Evolutionary conservation across 2,797 vertebrate species (phyloP).

Genomic region (Chelonia mydas): DNA sequence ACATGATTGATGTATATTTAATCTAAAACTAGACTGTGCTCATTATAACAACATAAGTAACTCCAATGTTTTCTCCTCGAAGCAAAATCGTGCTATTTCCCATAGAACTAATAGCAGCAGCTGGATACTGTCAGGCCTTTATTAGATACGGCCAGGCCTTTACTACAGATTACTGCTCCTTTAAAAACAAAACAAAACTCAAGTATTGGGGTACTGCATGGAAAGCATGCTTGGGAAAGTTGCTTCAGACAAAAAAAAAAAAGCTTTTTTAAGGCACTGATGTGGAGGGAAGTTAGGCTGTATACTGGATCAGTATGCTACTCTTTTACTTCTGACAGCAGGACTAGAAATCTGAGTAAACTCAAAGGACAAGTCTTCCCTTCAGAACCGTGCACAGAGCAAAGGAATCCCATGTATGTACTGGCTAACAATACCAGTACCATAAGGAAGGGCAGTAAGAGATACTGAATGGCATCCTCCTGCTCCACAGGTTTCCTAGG

Average conservation of each 20-base stretch:
- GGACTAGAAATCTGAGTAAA: background rate
- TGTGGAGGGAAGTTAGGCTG: constrained; percentile 2
- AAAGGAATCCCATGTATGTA: background rate
- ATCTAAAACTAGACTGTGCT: constrained; percentile 30
- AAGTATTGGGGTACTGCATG: constrained; percentile 17
- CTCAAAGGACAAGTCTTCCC: constrained; percentile 19
- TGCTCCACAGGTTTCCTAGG: background rate
- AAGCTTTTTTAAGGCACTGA: background rate
- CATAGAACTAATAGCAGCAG: constrained; percentile 65
- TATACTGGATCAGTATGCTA: constrained; percentile 24
- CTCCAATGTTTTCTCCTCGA: constrained; percentile 40
- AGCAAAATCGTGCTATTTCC: constrained; percentile 48
- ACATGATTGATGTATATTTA: constrained; percentile 52
- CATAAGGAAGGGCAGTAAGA: constrained; percentile 38
- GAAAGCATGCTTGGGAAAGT: constrained; percentile 56
- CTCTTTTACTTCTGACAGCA: constrained; percentile 45
- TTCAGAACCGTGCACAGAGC: constrained; percentile 29
- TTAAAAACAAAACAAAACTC: background rate
- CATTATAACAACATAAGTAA: constrained; percentile 44
- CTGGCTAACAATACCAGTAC: background rate
- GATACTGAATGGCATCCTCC: background rate
- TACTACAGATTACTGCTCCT: constrained; percentile 42
- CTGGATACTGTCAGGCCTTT: constrained; percentile 66
- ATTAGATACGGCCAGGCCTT: constrained; percentile 62
- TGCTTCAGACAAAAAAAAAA: constrained; percentile 3